phyloP scores from a whole-genome alignment of 2,797 vertebrate genomes.

The Microctenopoma lineatum region DNA sequence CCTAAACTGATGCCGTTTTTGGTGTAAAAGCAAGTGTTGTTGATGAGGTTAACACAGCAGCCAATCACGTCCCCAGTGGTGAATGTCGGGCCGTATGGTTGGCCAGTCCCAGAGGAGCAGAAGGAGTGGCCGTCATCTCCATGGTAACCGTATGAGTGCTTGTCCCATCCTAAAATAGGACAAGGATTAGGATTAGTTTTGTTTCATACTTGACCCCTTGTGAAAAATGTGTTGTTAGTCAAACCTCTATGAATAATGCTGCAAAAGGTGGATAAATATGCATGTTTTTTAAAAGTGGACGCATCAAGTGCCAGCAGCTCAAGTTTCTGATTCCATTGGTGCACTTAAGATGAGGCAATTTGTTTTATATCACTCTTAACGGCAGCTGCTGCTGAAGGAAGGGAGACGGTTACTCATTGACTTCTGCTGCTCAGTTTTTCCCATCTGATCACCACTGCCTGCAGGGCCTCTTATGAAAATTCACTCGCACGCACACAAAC shows the following conservation, averaged over 20 bases:
- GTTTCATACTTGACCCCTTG: conserved; percentile 26
- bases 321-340: conserved; percentile 11
- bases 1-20: conserved; percentile 97
- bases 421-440: conserved; percentile 55
- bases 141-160: conserved; percentile 98
- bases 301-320: conserved; percentile 12
- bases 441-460: conserved; percentile 46
- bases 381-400: conserved; percentile 3
- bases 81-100: conserved; percentile 96
- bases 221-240: conserved; percentile 21
- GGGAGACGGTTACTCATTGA: conserved; percentile 55
- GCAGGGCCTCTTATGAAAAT: conserved; percentile 25
- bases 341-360: conserved; percentile 20
- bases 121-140: conserved; percentile 98
- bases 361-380: background rate
- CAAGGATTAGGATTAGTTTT: conserved; percentile 54
- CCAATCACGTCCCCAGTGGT: conserved; percentile 98
- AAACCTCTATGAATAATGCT: background rate
- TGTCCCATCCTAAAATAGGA: conserved; percentile 91
- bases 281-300: background rate
- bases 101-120: conserved; percentile 97
- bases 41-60: conserved; percentile 98
- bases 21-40: conserved; percentile 98
- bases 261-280: background rate
- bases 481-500: conserved; percentile 13